These are phyloP conservation scores for Cerceris rybyensis DNA, from an alignment of 2,888 invertebrate genomes.

Conservation along the genomic window DNA sequence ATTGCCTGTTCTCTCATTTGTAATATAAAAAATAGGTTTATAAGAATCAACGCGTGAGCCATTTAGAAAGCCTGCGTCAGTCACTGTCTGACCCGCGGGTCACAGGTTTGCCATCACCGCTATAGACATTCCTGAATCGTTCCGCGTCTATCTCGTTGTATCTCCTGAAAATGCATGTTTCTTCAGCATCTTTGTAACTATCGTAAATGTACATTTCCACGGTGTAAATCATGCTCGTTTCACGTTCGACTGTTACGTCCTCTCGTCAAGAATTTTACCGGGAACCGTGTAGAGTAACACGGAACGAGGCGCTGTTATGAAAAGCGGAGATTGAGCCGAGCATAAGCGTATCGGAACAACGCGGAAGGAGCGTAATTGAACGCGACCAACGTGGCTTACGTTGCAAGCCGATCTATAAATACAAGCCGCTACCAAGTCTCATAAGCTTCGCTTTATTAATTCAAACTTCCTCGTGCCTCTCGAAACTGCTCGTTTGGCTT, in stretches of 20 bases:
- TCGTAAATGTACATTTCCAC: background rate
- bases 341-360: conserved; percentile 47
- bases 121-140: no score
- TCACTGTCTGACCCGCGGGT: no score
- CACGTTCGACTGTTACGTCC: background rate
- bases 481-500: background rate
- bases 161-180: no score
- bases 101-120: no score
- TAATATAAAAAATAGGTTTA: no score
- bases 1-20: no score
- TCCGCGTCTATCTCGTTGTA: no score
- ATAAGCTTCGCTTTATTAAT: conserved; percentile 64
- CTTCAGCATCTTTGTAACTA: no score
- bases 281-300: conserved; percentile 9
- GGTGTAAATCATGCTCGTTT: background rate
- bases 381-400: conserved; percentile 46
- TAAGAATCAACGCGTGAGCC: no score
- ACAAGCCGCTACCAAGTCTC: conserved; percentile 34
- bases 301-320: conserved; percentile 11
- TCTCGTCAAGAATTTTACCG: conserved; percentile 12
- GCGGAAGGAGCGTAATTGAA: conserved; percentile 60
- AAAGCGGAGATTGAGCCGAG: conserved; percentile 43
- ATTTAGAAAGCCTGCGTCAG: no score
- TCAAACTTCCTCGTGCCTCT: conserved; percentile 58
- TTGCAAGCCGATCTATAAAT: conserved; percentile 62